These are phyloP conservation scores for Drosophila borborema DNA, from an alignment of 2,888 invertebrate species.

Conservation along the genomic window DNA sequence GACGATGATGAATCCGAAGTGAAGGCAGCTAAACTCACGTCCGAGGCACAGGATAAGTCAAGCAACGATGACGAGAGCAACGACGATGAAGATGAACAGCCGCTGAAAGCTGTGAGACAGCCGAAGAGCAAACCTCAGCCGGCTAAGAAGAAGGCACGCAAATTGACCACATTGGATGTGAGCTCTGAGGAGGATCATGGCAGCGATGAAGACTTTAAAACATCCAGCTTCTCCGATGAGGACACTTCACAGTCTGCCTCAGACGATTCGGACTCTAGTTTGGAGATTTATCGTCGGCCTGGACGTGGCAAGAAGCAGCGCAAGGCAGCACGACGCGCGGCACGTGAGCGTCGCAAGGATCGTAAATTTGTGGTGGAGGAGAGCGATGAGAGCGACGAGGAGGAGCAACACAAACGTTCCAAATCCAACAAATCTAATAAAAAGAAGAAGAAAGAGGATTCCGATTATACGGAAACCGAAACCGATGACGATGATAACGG, in stretches of 20 bases:
- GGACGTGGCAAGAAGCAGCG: constrained; percentile 86
- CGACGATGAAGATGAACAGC: constrained; percentile 82
- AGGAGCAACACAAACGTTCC: constrained; percentile 81
- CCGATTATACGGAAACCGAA: constrained; percentile 88
- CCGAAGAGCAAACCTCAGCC: constrained; percentile 59
- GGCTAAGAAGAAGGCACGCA: constrained; percentile 89
- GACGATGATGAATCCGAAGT: constrained; percentile 56
- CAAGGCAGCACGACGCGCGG: constrained; percentile 86
- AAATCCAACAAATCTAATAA: constrained; percentile 85
- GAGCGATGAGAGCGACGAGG: constrained; percentile 86
- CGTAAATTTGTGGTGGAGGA: constrained; percentile 86
- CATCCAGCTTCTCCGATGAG: constrained; percentile 87
- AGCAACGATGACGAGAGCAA: constrained; percentile 58
- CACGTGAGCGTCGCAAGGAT: constrained; percentile 83
- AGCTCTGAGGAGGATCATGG: constrained; percentile 91
- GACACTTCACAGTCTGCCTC: constrained; percentile 86
- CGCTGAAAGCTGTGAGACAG: constrained; percentile 69
- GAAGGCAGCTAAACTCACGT: constrained; percentile 18
- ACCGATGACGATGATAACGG: constrained; percentile 85
- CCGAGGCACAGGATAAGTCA: constrained; percentile 22
- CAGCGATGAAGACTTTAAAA: constrained; percentile 96
- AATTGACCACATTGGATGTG: constrained; percentile 92
- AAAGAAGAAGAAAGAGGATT: constrained; percentile 85
- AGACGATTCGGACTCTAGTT: constrained; percentile 87
- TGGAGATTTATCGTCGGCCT: constrained; percentile 85